These are phyloP conservation scores for Drosophila pseudotalamancana DNA, from an alignment of 2,888 invertebrate genomes.

Conservation along the genomic window DNA sequence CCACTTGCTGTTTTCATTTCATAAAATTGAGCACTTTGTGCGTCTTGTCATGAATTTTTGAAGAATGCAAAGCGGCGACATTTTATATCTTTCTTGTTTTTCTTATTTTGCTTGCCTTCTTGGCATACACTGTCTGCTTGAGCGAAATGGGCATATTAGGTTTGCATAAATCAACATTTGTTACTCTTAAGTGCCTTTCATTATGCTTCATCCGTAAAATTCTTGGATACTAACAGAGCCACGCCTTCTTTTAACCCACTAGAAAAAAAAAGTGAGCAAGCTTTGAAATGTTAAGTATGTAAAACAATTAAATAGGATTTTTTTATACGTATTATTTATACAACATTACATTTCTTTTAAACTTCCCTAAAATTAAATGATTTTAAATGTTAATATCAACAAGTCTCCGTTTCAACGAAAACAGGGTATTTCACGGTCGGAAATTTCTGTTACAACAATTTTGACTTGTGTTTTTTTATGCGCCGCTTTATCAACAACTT, in stretches of 20 bases:
- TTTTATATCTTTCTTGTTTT: constrained; percentile 39
- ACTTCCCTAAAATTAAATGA: too few species aligned
- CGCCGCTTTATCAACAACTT: constrained; percentile 36
- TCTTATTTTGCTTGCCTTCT: constrained; percentile 2
- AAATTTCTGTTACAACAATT: neutral
- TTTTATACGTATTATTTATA: too few species aligned
- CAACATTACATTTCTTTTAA: too few species aligned
- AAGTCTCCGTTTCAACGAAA: too few species aligned
- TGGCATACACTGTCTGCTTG: neutral
- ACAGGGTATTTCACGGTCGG: constrained; percentile 3
- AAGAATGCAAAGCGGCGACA: constrained; percentile 64
- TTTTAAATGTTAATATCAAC: too few species aligned
- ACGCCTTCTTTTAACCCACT: too few species aligned
- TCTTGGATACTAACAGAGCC: too few species aligned
- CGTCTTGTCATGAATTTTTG: constrained; percentile 75
- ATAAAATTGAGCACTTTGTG: constrained; percentile 76
- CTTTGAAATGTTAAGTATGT: too few species aligned
- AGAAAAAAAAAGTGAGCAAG: too few species aligned
- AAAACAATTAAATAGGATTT: too few species aligned
- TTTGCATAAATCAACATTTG: neutral
- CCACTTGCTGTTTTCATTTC: constrained; percentile 69
- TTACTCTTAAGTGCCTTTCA: too few species aligned
- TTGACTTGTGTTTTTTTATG: constrained; percentile 8
- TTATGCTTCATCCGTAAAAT: too few species aligned
- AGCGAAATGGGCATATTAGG: neutral